phyloP scores from a whole-genome alignment of 2,888 invertebrate genomes.

The Ophion obscuratus region DNA sequence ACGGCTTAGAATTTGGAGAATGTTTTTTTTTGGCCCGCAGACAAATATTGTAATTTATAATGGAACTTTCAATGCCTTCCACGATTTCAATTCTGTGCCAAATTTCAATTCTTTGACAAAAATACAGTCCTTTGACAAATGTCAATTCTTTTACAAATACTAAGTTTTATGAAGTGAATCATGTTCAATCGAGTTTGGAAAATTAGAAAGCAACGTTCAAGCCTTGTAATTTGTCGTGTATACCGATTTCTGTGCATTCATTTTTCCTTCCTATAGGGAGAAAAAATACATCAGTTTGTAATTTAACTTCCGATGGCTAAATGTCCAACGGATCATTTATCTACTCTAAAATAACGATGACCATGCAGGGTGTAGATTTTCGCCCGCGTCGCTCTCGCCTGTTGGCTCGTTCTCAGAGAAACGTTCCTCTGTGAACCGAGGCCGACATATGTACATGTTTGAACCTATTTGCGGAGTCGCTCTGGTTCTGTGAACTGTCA shows the following conservation, averaged over 20 bases:
- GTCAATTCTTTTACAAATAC: too few relatives aligned
- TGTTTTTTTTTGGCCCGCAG: too few relatives aligned
- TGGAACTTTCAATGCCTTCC: too few relatives aligned
- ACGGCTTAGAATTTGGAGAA: too few relatives aligned
- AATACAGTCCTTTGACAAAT: too few relatives aligned
- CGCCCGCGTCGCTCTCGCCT: background rate
- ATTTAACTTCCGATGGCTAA: background rate
- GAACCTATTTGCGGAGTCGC: constrained; percentile 24
- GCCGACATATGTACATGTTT: background rate
- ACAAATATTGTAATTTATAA: too few relatives aligned
- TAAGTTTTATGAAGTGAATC: background rate
- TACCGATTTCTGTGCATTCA: background rate
- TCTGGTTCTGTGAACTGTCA: constrained; percentile 34
- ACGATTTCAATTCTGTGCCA: too few relatives aligned
- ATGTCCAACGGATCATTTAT: background rate
- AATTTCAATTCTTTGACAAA: too few relatives aligned
- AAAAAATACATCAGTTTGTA: background rate
- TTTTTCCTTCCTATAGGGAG: background rate
- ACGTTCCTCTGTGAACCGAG: background rate
- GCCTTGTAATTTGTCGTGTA: background rate
- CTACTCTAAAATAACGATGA: background rate
- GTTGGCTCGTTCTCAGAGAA: background rate
- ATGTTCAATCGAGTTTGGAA: background rate
- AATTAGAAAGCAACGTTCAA: background rate
- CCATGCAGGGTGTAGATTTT: background rate